Conservation (phyloP, 2,113 vertebrate species). For the Stegastes partitus region DNA sequence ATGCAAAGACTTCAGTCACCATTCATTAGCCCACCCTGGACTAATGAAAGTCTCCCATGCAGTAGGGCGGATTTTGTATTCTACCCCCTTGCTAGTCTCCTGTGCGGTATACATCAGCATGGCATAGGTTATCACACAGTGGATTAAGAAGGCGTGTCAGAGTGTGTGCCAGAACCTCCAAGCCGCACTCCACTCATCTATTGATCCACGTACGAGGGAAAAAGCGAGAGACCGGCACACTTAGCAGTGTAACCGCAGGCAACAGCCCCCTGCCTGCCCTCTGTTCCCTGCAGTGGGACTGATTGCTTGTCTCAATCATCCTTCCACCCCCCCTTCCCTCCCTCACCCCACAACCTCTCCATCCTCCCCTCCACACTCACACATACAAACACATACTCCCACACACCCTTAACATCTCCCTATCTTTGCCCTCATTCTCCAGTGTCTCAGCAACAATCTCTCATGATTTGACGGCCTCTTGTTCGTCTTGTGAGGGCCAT, state of each 20-base stretch:
- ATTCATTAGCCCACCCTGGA: conserved; percentile 37
- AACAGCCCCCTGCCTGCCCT: conserved; percentile 71
- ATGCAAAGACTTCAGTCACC: conserved; percentile 46
- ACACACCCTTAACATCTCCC: conserved; percentile 37
- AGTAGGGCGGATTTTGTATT: conserved; percentile 24
- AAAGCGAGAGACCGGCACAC: conserved; percentile 45
- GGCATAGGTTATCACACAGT: conserved; percentile 70
- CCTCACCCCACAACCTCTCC: neutral
- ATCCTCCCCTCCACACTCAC: conserved; percentile 6
- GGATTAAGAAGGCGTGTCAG: conserved; percentile 73
- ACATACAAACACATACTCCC: conserved; percentile 20
- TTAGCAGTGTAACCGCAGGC: conserved; percentile 72
- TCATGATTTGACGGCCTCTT: conserved; percentile 60
- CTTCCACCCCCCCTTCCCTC: conserved; percentile 50
- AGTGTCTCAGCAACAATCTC: conserved; percentile 46
- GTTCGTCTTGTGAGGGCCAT: conserved; percentile 72
- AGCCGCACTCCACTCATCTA: conserved; percentile 70
- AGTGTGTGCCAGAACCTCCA: conserved; percentile 64
- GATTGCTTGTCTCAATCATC: conserved; percentile 84
- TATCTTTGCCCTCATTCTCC: conserved; percentile 36
- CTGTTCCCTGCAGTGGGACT: conserved; percentile 74
- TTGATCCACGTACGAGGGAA: conserved; percentile 56
- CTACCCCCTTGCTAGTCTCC: conserved; percentile 20
- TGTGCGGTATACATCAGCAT: conserved; percentile 42
- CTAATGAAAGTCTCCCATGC: conserved; percentile 47